Evolutionary conservation across 2,113 vertebrate genomes (phyloP), one percentile per base, ranked within the genome.

Genomic region (Opisthocomus hoazin): DNA sequence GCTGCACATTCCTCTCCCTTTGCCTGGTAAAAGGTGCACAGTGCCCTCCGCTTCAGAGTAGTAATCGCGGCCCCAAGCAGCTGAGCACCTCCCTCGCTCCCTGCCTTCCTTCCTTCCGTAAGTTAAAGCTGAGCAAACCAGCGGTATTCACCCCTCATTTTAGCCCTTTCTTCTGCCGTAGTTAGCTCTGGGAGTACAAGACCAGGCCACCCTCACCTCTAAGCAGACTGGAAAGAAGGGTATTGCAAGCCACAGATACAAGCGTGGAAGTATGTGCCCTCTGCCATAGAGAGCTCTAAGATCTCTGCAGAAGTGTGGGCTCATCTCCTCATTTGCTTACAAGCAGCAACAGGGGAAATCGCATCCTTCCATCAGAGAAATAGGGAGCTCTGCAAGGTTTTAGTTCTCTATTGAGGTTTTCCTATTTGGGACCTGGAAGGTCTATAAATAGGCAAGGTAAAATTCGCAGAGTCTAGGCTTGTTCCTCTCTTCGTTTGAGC

Each of bases 401-500:
- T 50, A 63, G n/a, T 37, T 90, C 34, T 14, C 14, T 43, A 2
- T 15, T 1, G 1, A 41, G 81, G 50, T 86, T 96, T 91, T 82
- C 61, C 39, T 87, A 8, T 36, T 24, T 68, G 65, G 39, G 51
- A 78, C 30, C 37, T 32, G 58, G 50, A 78, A 90, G 39, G 36
- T 50, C 51, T 88, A 45, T 36, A 77, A 87, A 95, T 11, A 70
- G 68, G 54, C 87, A 91, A 66, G 26, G 50, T 88, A 79, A 89
- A 75, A 69, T 85, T 5, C 65, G 20, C 39, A 54, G 23, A 79
- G 24, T 24, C 43, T n/a, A 45, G 50, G 41, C 39, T 90, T 51
- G 17, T 70, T 90, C 74, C 56, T 68, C 84, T 74, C 58, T 54
- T 45, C n/a, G 16, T 56, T 60, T 58, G 39, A 90, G 63, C 43